Percentiles rank a stretch among this genome's conserved stretches.
These are phyloP conservation scores for Tetragnatha versicolor DNA, from an alignment of 1,140 invertebrate species.

Conservation along the genomic window DNA sequence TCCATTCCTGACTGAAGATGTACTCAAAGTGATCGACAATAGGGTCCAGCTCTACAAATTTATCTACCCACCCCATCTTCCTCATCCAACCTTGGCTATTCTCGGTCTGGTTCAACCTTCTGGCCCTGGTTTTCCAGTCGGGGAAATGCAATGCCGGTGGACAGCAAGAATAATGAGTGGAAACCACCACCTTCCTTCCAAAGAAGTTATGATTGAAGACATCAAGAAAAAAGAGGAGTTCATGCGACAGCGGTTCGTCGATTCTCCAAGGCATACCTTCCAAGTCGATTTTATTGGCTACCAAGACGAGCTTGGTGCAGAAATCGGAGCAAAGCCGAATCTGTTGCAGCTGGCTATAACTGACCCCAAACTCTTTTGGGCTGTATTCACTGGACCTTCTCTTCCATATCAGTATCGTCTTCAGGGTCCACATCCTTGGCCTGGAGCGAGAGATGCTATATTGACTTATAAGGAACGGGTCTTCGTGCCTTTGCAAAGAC, in stretches of 20 bases:
- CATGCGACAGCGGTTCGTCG: conserved; percentile 58
- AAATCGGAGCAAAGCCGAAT: conserved; percentile 62
- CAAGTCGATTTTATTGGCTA: conserved; percentile 54
- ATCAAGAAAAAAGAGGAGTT: conserved; percentile 53
- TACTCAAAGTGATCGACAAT: conserved; percentile 58
- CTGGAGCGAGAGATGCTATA: conserved; percentile 63
- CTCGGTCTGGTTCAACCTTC: conserved; percentile 45
- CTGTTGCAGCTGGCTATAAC: conserved; percentile 60
- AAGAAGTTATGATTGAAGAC: conserved; percentile 24
- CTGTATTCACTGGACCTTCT: conserved; percentile 62
- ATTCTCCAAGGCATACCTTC: conserved; percentile 58
- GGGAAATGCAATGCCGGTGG: conserved; percentile 51
- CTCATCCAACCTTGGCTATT: conserved; percentile 51
- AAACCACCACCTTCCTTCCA: conserved; percentile 57
- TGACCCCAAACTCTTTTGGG: conserved; percentile 62
- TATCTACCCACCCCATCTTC: conserved; percentile 63
- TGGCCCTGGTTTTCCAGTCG: conserved; percentile 48
- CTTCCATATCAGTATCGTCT: conserved; percentile 65
- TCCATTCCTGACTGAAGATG: conserved; percentile 61
- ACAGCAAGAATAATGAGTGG: conserved; percentile 56
- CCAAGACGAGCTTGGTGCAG: conserved; percentile 60
- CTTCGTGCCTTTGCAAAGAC: conserved; percentile 55
- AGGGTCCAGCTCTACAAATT: conserved; percentile 65
- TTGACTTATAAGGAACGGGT: conserved; percentile 58
- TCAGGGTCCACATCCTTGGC: conserved; percentile 63